phyloP scores from a whole-genome alignment of 53 echinoderm and acorn worm genomes.

The Apostichopus leukothele region DNA sequence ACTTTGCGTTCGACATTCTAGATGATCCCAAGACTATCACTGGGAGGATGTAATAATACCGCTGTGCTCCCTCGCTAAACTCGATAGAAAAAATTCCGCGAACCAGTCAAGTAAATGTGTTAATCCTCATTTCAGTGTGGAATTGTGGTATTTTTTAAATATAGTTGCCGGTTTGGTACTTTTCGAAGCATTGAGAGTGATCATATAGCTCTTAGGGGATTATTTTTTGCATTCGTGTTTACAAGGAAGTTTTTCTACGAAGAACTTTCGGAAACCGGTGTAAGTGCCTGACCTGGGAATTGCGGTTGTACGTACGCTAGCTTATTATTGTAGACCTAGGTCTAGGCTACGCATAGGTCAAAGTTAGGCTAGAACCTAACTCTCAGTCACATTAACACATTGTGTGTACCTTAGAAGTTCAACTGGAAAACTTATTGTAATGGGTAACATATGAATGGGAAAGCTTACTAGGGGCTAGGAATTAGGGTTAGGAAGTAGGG shows the following conservation, averaged over 20 bases:
- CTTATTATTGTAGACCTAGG: background rate
- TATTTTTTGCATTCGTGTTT: background rate
- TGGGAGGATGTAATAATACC: too few species aligned
- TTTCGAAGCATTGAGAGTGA: background rate
- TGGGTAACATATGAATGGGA: too few species aligned
- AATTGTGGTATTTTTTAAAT: background rate
- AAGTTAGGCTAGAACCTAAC: too few species aligned
- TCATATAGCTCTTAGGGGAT: background rate
- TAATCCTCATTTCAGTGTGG: background rate
- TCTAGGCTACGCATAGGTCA: too few species aligned
- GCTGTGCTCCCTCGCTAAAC: background rate
- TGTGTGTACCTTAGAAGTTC: too few species aligned
- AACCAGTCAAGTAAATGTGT: background rate
- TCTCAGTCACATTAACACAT: too few species aligned
- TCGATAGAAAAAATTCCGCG: background rate
- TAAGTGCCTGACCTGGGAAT: conserved; percentile 18
- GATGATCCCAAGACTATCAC: too few species aligned
- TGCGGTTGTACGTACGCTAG: background rate
- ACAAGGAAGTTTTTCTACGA: conserved; percentile 2
- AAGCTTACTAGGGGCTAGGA: too few species aligned
- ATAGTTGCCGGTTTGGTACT: background rate
- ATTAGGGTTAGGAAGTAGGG: too few species aligned
- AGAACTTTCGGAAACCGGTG: background rate
- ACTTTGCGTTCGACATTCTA: too few species aligned
- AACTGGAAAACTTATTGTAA: too few species aligned